These are phyloP conservation scores for Thamnophis elegans DNA, from an alignment of 2,797 vertebrate species.

Conservation along the genomic window DNA sequence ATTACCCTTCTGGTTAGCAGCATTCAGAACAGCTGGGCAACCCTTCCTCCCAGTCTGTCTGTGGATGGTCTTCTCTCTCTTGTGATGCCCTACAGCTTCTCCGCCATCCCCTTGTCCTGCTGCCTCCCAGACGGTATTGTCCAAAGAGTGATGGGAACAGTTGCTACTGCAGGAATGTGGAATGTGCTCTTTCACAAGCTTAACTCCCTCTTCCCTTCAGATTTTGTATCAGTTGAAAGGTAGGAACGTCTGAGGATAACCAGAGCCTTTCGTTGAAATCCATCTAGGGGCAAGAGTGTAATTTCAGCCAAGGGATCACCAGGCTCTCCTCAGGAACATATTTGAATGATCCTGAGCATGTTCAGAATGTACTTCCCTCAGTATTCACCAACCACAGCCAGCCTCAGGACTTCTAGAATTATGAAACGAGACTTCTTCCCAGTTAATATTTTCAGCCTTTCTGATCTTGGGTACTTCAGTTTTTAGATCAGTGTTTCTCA, in stretches of 20 bases:
- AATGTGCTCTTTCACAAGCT: conserved; percentile 68
- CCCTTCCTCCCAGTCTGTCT: neutral
- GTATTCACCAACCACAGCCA: neutral
- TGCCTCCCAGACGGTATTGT: conserved; percentile 49
- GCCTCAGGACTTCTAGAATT: neutral
- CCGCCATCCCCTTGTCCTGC: neutral
- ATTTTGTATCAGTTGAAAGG: conserved; percentile 69
- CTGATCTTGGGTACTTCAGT: no score
- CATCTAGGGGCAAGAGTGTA: conserved; percentile 7
- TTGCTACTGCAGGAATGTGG: conserved; percentile 72
- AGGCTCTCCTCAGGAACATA: neutral
- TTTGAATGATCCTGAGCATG: neutral
- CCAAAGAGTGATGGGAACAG: conserved; percentile 79
- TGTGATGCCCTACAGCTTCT: neutral
- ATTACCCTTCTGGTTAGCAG: neutral
- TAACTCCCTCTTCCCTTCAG: conserved; percentile 50
- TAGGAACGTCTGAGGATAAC: conserved; percentile 52
- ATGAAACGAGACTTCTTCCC: neutral
- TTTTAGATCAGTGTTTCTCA: no score
- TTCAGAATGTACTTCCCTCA: neutral
- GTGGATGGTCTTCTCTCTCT: conserved; percentile 18
- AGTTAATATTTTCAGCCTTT: neutral
- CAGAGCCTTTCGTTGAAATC: conserved; percentile 30
- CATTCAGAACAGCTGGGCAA: neutral
- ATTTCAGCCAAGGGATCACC: neutral